phyloP scores from a whole-genome alignment of 2,797 vertebrate genomes.

The Mergus octosetaceus region DNA sequence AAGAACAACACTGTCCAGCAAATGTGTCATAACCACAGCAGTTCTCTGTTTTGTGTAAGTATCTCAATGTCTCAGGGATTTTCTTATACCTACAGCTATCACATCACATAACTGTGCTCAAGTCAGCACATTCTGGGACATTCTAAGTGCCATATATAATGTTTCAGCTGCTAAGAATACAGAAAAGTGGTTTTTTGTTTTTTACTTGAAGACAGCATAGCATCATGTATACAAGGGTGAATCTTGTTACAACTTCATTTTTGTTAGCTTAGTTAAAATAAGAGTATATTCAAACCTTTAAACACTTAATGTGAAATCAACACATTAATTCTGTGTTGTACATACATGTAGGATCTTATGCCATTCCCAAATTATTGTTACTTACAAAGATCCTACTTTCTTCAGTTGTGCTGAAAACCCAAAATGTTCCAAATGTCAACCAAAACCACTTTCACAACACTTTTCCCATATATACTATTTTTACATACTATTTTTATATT shows the following conservation, averaged over 20 bases:
- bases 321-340: not conserved
- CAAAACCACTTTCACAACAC: not conserved
- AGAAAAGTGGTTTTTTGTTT: not conserved
- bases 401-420: not conserved
- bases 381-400: not conserved
- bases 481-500: not conserved
- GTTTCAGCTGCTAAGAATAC: not conserved
- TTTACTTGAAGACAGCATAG: not conserved
- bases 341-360: not conserved
- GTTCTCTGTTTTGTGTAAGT: not conserved
- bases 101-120: not conserved
- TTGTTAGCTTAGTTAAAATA: not conserved
- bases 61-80: not conserved
- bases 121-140: not conserved
- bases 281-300: not conserved
- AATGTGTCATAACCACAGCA: not conserved
- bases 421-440: not conserved
- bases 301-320: not conserved
- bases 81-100: not conserved
- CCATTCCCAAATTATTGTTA: not conserved
- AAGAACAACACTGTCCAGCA: not conserved
- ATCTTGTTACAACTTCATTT: not conserved
- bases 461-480: not conserved
- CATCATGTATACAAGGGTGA: not conserved
- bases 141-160: not conserved